Base-by-base conservation (phyloP, 2,888 invertebrate species). In the Sinodicranocentrus sp. region DNA sequence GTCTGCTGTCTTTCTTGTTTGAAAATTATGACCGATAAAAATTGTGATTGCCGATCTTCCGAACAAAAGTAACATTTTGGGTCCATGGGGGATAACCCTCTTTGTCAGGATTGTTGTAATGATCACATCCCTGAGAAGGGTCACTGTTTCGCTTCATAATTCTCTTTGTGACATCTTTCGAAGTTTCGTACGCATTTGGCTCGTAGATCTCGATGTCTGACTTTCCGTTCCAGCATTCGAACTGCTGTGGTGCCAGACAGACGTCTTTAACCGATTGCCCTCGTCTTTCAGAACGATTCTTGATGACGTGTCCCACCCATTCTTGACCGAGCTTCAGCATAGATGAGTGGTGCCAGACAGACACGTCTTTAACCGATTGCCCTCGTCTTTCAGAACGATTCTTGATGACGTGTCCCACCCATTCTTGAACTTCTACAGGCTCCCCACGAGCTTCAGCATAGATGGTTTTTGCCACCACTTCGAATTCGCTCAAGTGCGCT, bases 391-490 rank as follows among this genome's bases (percentile, higher is more conserved):
- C 57, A 0, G 54, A 8, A 52, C 71, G 61, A 44, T 85, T 80
- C 26, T 57, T 28, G 44, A 71, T 57, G 15, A 79, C 84, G 2
- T 72, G 75, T 33, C 59, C 75, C 5, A 75, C 75, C 61, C 79
- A 61, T 10, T 10, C 19, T 48, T 84, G 85, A 13, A 84, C 85
- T 33, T 44, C 73, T 19, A 39, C 65, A 5, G 67, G 23, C 48
- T 85, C 85, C 1, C 84, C 84, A 28, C 85, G n/a, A 8, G 84
- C 84, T 26, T 85, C 84, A 15, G 57, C 84, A 33, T 85, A 85
- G 28, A 85, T 48, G 5, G 85, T 85, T 33, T 80, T 85, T 43
- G 61, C 57, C 33, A 85, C 39, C 33, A 79, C 33, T 25, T 85
- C 52, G 63, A 43, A 59, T 8, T 84, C 85, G 2, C 48, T 6